Evolutionary conservation across 2,888 invertebrate species (phyloP), one percentile per base, ranked within the genome.

Genomic region (Lasioglossum zephyrum): DNA sequence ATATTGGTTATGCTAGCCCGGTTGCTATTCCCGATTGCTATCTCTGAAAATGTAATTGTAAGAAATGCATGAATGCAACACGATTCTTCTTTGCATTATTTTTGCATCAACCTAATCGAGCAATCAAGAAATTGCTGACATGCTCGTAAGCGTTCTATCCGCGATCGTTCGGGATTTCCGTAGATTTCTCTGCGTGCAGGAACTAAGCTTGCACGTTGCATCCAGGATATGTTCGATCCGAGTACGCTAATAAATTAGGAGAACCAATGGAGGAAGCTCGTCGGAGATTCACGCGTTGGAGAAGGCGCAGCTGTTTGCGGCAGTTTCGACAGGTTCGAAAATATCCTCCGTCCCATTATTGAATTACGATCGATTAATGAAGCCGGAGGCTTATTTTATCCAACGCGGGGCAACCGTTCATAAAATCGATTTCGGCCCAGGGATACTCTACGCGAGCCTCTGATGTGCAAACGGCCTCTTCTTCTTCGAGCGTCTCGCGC

Each of bases 311-410:
- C 16, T 6, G 18, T 69, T 16, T 47, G 22, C 36, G 22, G 41
- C 22, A 6, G 18, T 57, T 60, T 57, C 57, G 26, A 11, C 26
- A 16, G 31, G 13, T 31, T 60, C 26, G 60, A 82, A 80, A 80
- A 75, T 75, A 4, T 31, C 8, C 36, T n/a, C 4, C 36, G 31
- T n/a, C 47, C 63, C 26, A 26, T 73, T 73, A 49, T 41, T 44
- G 53, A 81, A 81, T 81, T 66, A 76, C 44, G n/a, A 31, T 0
- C 44, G n/a, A 81, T 83, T 81, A 73, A 76, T 83, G 73, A 81
- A 63, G 36, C 11, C 41, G 18, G 44, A 0, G 49, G 60, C n/a
- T 36, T 36, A 73, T 76, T 81, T 44, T 44, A 39, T 36, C 31
- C 16, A 39, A 22, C 44, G 47, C 39, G 22, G 2, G 26, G 49